phyloP scores from a whole-genome alignment of 2,113 vertebrate genomes.

The Choloepus hoffmanni region DNA sequence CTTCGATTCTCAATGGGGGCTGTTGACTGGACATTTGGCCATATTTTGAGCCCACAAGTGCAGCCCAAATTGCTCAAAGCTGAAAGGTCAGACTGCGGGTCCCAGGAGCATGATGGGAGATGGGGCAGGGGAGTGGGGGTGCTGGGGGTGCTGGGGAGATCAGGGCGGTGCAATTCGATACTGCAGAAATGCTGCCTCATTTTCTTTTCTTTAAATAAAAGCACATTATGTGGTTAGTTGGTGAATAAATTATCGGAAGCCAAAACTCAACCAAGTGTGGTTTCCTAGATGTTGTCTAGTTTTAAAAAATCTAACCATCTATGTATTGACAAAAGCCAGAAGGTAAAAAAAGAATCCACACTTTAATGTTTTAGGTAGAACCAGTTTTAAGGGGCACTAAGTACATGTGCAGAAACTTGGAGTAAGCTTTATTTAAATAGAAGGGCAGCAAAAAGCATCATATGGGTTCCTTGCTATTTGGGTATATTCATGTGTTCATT shows the following conservation, averaged over 20 bases:
- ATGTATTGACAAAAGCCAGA: not conserved
- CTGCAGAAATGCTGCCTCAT: not conserved
- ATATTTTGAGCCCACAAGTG: conserved; percentile 1
- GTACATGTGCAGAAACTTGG: not conserved
- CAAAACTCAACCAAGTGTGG: not conserved
- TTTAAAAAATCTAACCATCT: not conserved
- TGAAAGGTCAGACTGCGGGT: conserved; percentile 4
- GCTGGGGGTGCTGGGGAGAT: rapidly evolving
- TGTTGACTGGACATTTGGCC: not conserved
- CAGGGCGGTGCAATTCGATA: not conserved
- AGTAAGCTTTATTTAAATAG: not conserved
- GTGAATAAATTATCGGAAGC: conserved; percentile 39
- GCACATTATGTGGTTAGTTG: not conserved
- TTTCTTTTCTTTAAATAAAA: conserved; percentile 38
- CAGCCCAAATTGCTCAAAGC: not conserved
- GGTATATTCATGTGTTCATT: not conserved
- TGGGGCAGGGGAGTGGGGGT: rapidly evolving
- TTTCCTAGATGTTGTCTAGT: not conserved
- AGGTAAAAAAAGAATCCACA: too few species aligned
- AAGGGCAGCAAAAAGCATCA: not conserved
- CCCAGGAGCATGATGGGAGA: rapidly evolving
- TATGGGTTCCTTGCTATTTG: not conserved
- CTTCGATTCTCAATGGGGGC: conserved; percentile 48
- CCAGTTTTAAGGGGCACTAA: not conserved
- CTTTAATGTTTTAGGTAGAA: not conserved